Conservation (phyloP, 2,797 vertebrate species). For the Sebastes vulpes region DNA sequence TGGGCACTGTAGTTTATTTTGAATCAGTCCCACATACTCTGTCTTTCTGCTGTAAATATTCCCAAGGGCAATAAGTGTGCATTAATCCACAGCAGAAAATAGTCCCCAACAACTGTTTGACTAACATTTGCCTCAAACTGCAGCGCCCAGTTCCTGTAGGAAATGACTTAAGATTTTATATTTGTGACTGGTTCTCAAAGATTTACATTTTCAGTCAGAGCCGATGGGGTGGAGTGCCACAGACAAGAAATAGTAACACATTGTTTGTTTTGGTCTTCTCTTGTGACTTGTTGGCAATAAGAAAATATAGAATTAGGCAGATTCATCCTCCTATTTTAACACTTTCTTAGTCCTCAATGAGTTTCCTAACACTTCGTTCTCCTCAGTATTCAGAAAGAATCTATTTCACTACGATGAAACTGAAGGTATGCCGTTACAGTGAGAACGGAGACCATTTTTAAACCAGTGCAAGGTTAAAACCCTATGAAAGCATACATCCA, state of each 20-base stretch:
- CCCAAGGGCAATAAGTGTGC: not conserved
- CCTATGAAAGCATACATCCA: not conserved
- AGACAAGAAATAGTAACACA: not conserved
- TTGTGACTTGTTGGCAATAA: not conserved
- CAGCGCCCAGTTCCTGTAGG: not conserved
- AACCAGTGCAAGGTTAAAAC: not conserved
- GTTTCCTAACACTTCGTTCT: not conserved
- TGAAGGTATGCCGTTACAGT: not conserved
- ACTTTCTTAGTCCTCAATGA: not conserved
- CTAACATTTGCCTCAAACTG: not conserved
- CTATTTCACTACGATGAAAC: not conserved
- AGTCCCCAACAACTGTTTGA: not conserved
- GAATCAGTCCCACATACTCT: too few relatives aligned
- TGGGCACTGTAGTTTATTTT: not conserved
- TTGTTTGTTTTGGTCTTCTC: not conserved
- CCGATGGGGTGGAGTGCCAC: not conserved
- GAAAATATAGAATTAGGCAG: not conserved
- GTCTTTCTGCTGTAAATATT: not conserved
- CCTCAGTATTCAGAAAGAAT: not conserved
- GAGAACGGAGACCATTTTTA: not conserved
- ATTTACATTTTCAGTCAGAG: not conserved
- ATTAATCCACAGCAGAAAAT: not conserved
- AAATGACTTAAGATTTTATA: not conserved
- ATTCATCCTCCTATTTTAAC: not conserved
- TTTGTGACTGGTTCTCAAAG: not conserved